phyloP scores from a whole-genome alignment of 2,888 invertebrate species.

The Nemapogon koenigi region DNA sequence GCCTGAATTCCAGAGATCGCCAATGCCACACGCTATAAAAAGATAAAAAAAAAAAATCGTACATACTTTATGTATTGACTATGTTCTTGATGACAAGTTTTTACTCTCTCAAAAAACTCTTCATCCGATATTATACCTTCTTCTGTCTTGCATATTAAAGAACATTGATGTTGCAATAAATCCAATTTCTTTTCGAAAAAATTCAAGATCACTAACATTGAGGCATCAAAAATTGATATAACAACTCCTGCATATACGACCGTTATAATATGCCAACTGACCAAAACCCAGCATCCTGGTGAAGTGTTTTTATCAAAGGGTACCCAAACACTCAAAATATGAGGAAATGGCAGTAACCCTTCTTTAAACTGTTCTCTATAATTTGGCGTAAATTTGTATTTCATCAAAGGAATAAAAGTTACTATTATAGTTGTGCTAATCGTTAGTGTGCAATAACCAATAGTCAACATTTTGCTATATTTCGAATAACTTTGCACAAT shows the following conservation, averaged over 20 bases:
- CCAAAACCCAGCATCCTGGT: constrained; percentile 41
- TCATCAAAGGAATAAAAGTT: constrained; percentile 28
- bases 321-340: constrained; percentile 49
- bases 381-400: constrained; percentile 27
- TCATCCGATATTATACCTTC: constrained; percentile 20
- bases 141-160: constrained; percentile 29
- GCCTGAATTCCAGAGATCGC: no score
- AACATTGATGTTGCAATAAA: constrained; percentile 34
- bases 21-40: no score
- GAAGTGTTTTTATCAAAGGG: constrained; percentile 39
- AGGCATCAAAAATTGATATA: constrained; percentile 18
- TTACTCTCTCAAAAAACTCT: constrained; percentile 23
- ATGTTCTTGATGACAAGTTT: constrained; percentile 33
- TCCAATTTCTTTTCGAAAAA: constrained; percentile 47
- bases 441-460: constrained; percentile 41
- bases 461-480: constrained; percentile 36
- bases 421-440: constrained; percentile 34
- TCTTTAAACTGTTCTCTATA: constrained; percentile 32
- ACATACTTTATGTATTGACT: constrained; percentile 38
- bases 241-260: neutral
- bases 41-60: constrained; percentile 2
- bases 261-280: constrained; percentile 29
- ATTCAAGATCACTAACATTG: constrained; percentile 40
- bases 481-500: constrained; percentile 37
- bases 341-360: constrained; percentile 39